Evolutionary conservation across 2,888 invertebrate species (phyloP).

Genomic region (Mythimna vitellina): DNA sequence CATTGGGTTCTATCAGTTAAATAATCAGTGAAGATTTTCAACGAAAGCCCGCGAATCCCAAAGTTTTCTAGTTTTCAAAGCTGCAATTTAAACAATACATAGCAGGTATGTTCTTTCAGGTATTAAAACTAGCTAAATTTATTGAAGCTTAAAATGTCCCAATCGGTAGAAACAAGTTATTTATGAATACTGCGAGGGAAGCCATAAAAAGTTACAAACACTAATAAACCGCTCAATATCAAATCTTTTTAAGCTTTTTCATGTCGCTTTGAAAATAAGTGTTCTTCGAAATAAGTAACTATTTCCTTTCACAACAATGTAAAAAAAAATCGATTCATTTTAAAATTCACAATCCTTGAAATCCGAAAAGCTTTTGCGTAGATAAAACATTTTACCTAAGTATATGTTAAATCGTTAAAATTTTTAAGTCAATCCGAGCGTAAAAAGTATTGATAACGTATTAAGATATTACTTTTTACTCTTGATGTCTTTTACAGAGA

Average conservation of each 20-base stretch:
- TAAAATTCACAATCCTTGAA: not conserved
- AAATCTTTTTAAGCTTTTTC: constrained; percentile 7
- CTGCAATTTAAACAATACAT: constrained; percentile 4
- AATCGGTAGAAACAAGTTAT: constrained; percentile 1
- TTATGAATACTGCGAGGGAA: constrained; percentile 9
- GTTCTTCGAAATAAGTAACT: not conserved
- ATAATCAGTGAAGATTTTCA: no score
- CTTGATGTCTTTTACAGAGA: not conserved
- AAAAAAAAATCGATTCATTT: not conserved
- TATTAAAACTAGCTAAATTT: not conserved
- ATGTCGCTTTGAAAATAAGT: constrained; percentile 11
- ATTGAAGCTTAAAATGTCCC: not conserved
- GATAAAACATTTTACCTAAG: not conserved
- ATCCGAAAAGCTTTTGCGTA: not conserved
- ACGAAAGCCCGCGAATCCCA: no score
- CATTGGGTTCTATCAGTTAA: no score
- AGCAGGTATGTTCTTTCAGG: not conserved
- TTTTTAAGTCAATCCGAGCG: not conserved
- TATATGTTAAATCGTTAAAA: not conserved
- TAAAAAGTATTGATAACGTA: not conserved
- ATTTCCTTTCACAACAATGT: not conserved
- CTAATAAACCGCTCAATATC: constrained; percentile 15
- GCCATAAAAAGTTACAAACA: constrained; percentile 21
- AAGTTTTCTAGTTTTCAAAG: no score
- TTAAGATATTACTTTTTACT: not conserved